Conservation (phyloP, 1,140 invertebrate species). For the Anadara kagoshimensis region DNA sequence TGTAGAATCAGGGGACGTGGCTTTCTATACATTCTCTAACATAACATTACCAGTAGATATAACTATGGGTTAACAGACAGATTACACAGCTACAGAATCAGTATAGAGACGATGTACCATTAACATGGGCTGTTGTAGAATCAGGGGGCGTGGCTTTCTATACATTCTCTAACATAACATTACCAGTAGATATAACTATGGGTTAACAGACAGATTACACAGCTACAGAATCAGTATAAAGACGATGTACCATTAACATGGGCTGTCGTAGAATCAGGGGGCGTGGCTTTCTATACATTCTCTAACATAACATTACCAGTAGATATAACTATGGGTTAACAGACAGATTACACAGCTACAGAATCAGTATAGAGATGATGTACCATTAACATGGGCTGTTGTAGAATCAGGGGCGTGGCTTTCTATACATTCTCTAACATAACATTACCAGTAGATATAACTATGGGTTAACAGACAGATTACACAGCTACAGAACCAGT, state of each 20-base stretch:
- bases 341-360: no score
- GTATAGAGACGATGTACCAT: conserved; percentile 50
- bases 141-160: conserved; percentile 67
- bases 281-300: conserved; percentile 61
- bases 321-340: no score
- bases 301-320: neutral
- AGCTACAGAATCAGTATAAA: neutral
- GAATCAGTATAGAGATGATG: conserved; percentile 40
- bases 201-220: no score
- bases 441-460: neutral
- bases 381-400: conserved; percentile 64
- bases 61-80: no score
- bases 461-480: no score
- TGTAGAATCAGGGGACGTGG: conserved; percentile 64
- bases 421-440: conserved; percentile 49
- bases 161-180: neutral
- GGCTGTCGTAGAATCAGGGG: conserved; percentile 65
- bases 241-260: conserved; percentile 61
- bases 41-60: neutral
- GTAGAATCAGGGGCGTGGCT: conserved; percentile 64
- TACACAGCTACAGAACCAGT: neutral
- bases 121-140: conserved; percentile 67
- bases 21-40: conserved; percentile 51
- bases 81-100: neutral
- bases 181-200: neutral